Conservation (phyloP, 2,797 vertebrate genomes). For the Bradypodion ventrale region DNA sequence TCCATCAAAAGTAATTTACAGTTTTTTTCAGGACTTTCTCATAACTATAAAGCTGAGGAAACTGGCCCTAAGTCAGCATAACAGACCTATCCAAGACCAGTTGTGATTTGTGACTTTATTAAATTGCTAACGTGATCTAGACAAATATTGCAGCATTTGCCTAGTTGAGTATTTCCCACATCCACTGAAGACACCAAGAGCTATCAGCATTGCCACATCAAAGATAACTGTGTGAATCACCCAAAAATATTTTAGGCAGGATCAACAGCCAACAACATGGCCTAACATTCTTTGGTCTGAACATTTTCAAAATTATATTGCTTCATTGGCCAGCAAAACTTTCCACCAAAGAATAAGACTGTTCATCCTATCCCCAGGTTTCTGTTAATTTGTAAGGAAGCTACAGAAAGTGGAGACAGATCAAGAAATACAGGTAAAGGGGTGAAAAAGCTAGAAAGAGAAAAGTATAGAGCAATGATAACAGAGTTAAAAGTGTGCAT, state of each 20-base stretch:
- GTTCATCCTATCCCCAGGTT: neutral
- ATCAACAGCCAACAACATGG: neutral
- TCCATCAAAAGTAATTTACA: too few relatives aligned
- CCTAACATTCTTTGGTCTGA: neutral
- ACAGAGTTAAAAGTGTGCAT: neutral
- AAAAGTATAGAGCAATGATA: neutral
- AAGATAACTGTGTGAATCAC: neutral
- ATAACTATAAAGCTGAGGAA: neutral
- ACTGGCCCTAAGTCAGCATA: neutral
- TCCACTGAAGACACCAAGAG: neutral
- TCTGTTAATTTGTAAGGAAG: neutral
- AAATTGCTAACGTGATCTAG: neutral
- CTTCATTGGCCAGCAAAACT: neutral
- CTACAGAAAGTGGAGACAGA: neutral
- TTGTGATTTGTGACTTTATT: neutral
- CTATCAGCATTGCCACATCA: slow-evolving; percentile 1
- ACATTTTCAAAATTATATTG: neutral
- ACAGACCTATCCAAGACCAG: neutral
- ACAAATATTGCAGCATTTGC: neutral
- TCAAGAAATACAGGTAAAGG: neutral
- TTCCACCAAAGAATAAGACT: neutral
- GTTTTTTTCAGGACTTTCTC: neutral
- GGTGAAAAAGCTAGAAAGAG: neutral
- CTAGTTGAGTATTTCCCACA: neutral
- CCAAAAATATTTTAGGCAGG: slow-evolving; percentile 12